Evolutionary conservation across 2,797 vertebrate genomes (phyloP).

Genomic region (Rhynchotus rufescens): DNA sequence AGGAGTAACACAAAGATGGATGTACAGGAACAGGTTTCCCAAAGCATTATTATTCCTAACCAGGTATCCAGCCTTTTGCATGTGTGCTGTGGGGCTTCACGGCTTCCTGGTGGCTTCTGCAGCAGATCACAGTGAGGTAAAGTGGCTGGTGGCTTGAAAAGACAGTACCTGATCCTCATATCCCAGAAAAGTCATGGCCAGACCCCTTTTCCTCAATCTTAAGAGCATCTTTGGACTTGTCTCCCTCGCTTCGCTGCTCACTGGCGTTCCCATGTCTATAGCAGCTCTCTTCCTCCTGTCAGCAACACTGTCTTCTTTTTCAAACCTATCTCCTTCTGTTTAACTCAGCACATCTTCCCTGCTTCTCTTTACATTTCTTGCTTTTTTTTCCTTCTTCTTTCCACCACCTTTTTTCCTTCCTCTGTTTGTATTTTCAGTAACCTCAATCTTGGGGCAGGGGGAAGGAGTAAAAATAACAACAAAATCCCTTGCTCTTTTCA

Average conservation of each 20-base stretch:
- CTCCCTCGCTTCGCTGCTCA: background rate
- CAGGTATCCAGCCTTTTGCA: background rate
- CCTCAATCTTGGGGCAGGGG: background rate
- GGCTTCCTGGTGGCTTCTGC: background rate
- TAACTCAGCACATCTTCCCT: background rate
- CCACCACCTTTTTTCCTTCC: background rate
- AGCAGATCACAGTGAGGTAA: background rate
- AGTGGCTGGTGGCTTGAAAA: background rate
- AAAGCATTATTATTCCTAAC: background rate
- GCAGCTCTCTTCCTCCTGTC: background rate
- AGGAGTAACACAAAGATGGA: background rate
- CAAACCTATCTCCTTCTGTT: background rate
- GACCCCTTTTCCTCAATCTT: background rate
- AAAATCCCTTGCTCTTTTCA: constrained; percentile 58
- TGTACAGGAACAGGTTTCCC: background rate
- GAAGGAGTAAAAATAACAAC: constrained; percentile 60
- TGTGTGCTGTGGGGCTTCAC: background rate
- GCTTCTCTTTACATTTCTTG: background rate
- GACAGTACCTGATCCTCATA: background rate
- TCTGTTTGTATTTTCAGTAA: constrained; percentile 48
- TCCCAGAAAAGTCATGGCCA: background rate
- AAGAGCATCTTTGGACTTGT: background rate
- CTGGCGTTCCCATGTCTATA: background rate
- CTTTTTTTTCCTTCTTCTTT: background rate
- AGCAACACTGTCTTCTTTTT: background rate